Conservation (phyloP, 2,797 vertebrate genomes). For the Tapera naevia region DNA sequence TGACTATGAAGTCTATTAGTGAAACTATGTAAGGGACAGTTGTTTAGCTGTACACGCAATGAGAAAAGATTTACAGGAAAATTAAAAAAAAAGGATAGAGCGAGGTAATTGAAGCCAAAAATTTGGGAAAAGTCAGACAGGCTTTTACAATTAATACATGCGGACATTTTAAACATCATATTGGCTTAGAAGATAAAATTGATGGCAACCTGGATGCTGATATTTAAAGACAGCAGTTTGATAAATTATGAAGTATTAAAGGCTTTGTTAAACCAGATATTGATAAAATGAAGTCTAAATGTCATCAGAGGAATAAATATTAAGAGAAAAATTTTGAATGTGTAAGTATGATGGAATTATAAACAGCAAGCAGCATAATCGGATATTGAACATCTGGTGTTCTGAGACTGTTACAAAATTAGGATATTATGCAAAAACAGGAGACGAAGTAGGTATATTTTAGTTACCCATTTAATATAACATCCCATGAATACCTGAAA, state of each 20-base stretch:
- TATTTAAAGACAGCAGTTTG: conserved; percentile 14
- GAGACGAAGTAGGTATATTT: neutral
- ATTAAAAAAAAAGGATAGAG: neutral
- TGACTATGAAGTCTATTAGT: neutral
- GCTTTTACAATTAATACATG: neutral
- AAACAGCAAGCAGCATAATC: neutral
- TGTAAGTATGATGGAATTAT: neutral
- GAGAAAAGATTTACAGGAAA: neutral
- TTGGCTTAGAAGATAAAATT: neutral
- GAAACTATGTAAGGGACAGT: neutral
- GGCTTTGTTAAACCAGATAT: neutral
- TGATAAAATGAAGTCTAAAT: neutral
- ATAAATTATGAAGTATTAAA: neutral
- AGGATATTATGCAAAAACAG: neutral
- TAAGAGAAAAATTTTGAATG: neutral
- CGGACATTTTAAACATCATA: neutral
- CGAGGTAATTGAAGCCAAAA: neutral
- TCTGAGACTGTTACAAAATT: neutral
- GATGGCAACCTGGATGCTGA: neutral
- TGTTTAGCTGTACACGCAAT: neutral
- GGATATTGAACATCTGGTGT: neutral
- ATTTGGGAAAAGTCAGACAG: neutral
- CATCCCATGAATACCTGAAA: neutral
- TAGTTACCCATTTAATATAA: neutral
- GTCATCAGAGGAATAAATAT: neutral